Evolutionary conservation across 2,113 vertebrate species (phyloP).

Genomic region (Isurus oxyrinchus): DNA sequence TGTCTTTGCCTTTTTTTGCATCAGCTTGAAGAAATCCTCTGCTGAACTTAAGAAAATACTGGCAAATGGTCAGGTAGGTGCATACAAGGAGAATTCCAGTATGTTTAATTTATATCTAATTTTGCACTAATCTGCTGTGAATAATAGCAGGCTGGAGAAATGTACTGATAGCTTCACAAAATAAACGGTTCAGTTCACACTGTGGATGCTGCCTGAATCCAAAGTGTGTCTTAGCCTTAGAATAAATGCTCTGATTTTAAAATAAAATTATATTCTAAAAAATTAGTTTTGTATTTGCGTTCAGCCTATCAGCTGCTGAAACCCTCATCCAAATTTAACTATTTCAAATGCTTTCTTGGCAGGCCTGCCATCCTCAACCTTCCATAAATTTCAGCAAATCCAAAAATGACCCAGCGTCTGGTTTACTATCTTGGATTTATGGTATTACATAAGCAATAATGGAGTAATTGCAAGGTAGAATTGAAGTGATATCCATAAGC

Average conservation of each 20-base stretch:
- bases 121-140: neutral
- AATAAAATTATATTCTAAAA: neutral
- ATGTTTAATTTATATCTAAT: constrained; percentile 14
- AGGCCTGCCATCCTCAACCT: neutral
- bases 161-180: neutral
- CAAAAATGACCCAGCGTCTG: neutral
- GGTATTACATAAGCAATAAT: neutral
- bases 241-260: neutral
- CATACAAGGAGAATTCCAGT: neutral
- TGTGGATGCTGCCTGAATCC: neutral
- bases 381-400: neutral
- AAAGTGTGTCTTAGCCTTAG: neutral
- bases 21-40: constrained; percentile 90
- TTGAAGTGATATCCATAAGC: neutral
- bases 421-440: neutral
- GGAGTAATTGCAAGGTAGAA: neutral
- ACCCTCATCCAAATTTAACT: neutral
- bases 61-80: constrained; percentile 82
- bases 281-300: neutral
- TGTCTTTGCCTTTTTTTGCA: neutral
- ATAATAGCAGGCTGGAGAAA: neutral
- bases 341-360: neutral
- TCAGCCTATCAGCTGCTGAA: neutral
- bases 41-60: constrained; percentile 94
- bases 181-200: neutral